These are phyloP conservation scores for Sussaba pulchella DNA, from an alignment of 2,888 invertebrate species.

Conservation along the genomic window DNA sequence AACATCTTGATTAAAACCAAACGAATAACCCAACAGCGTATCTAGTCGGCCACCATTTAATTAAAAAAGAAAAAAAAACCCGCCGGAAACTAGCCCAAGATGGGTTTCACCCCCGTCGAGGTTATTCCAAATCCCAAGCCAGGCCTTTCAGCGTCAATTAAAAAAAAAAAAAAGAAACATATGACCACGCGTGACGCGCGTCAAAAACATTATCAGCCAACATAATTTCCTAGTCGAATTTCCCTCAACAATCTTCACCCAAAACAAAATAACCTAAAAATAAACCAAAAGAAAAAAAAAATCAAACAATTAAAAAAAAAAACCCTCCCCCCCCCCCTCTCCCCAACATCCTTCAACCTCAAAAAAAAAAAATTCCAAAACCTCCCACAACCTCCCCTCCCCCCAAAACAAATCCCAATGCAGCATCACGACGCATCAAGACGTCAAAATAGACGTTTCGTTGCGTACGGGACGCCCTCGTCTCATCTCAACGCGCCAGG, in stretches of 20 bases:
- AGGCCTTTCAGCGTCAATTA: conserved; percentile 76
- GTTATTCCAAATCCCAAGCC: neutral
- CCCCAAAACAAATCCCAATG: no score
- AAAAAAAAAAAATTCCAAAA: neutral
- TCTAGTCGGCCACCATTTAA: conserved; percentile 50
- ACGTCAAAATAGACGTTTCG: conserved; percentile 39
- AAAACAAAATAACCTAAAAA: no score
- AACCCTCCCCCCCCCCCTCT: neutral
- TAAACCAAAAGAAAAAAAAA: no score
- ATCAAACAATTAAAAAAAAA: no score
- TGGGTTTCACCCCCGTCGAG: neutral
- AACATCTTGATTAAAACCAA: neutral
- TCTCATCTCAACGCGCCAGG: no score
- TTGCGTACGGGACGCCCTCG: conserved; percentile 43
- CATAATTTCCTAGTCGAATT: no score
- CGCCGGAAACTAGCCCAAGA: conserved; percentile 4
- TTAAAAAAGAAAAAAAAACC: neutral
- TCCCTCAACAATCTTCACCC: neutral
- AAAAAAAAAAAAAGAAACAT: conserved; percentile 74
- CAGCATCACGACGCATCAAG: neutral
- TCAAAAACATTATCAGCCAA: conserved; percentile 74
- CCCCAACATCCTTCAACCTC: neutral
- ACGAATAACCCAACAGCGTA: neutral
- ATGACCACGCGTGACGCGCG: conserved; percentile 67
- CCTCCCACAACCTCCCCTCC: no score